These are phyloP conservation scores for Kryptolebias ocellatus DNA, from an alignment of 2,797 vertebrate genomes.

Conservation along the genomic window DNA sequence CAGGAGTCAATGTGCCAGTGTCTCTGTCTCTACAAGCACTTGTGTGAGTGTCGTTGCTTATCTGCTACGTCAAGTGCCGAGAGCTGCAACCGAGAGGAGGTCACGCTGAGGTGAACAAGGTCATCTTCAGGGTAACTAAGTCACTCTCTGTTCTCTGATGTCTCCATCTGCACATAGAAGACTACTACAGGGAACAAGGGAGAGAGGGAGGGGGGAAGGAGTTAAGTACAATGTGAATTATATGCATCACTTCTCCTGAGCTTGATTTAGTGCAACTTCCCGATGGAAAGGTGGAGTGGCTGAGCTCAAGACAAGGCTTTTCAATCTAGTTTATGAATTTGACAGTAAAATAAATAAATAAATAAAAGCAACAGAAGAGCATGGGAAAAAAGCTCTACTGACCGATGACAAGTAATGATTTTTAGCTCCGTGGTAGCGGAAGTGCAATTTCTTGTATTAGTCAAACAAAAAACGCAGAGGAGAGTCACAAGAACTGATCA, in stretches of 20 bases:
- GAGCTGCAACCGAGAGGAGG: slow-evolving; percentile 22
- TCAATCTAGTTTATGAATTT: slow-evolving; percentile 3
- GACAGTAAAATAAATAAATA: not conserved
- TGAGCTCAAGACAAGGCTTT: slow-evolving; percentile 12
- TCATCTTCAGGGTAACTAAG: slow-evolving; percentile 8
- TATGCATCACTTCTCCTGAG: not conserved
- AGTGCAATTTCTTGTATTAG: slow-evolving; percentile 60
- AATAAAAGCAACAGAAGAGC: not conserved
- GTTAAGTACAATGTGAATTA: not conserved
- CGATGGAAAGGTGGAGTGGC: not conserved
- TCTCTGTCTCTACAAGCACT: slow-evolving; percentile 12
- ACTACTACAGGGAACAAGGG: not conserved
- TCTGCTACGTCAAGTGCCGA: slow-evolving; percentile 17
- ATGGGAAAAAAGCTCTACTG: slow-evolving; percentile 20
- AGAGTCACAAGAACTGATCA: slow-evolving; percentile 58
- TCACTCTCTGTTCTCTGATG: slow-evolving; percentile 7
- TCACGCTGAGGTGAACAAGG: slow-evolving; percentile 38
- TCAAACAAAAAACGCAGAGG: slow-evolving; percentile 50
- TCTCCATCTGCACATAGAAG: not conserved
- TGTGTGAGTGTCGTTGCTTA: slow-evolving; percentile 24
- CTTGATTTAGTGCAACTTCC: slow-evolving; percentile 11
- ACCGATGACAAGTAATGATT: slow-evolving; percentile 59
- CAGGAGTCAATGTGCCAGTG: slow-evolving; percentile 17
- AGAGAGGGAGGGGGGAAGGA: not conserved
- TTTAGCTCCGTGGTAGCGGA: slow-evolving; percentile 35